Percentiles rank a stretch among this genome's conserved stretches.
phyloP scores from a whole-genome alignment of 2,888 invertebrate species.

The Cephus spinipes region DNA sequence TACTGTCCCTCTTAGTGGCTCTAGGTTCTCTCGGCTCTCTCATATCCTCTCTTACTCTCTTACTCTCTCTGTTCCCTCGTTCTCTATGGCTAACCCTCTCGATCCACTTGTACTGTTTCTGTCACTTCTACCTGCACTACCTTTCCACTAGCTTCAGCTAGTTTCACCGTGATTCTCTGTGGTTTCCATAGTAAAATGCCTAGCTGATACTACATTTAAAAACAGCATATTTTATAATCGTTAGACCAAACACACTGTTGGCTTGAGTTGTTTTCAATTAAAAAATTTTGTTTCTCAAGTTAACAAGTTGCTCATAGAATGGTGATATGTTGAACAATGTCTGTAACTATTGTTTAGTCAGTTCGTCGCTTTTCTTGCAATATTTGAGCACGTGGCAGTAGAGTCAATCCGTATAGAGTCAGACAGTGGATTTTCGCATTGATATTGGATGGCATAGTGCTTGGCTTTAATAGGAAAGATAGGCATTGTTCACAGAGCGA shows the following conservation, averaged over 20 bases:
- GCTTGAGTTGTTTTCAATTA: too few relatives aligned
- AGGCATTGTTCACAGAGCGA: not conserved
- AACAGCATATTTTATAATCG: not conserved
- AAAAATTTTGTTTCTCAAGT: not conserved
- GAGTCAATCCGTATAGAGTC: not conserved
- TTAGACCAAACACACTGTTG: not conserved
- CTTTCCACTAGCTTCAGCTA: not conserved
- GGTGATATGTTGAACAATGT: not conserved
- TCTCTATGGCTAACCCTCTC: not conserved
- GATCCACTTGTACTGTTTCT: not conserved
- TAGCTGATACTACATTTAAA: not conserved
- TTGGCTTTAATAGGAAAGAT: not conserved
- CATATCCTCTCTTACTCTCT: slow-evolving; percentile 17
- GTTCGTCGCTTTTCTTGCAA: not conserved
- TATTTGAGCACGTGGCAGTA: not conserved
- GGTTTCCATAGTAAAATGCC: not conserved
- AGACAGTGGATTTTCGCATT: not conserved
- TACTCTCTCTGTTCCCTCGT: slow-evolving; percentile 30
- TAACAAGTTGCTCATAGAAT: not conserved
- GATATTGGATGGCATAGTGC: not conserved
- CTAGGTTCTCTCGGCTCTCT: slow-evolving; percentile 27
- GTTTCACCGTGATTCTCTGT: not conserved
- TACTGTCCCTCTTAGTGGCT: slow-evolving; percentile 47
- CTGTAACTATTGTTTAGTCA: not conserved
- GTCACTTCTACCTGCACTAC: not conserved